Conservation (phyloP, 2,113 vertebrate species). For the Lates calcarifer region DNA sequence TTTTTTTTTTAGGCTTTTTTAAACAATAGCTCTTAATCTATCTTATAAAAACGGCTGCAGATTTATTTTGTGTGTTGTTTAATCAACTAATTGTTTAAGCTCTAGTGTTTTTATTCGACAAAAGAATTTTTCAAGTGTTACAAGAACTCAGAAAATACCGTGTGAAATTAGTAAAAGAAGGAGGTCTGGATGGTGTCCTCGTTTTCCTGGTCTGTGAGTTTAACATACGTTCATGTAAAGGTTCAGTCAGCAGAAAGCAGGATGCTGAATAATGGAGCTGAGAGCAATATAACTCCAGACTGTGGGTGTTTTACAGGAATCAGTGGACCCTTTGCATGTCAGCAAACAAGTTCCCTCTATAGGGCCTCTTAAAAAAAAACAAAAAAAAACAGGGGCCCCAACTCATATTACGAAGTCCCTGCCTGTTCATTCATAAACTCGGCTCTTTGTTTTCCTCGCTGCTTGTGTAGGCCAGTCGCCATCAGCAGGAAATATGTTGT, state of each 20-base stretch:
- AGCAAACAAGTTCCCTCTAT: conserved; percentile 35
- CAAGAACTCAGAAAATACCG: no score
- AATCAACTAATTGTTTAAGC: no score
- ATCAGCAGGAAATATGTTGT: conserved; percentile 41
- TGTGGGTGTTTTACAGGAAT: conserved; percentile 54
- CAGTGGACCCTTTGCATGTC: conserved; percentile 24
- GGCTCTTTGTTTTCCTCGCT: conserved; percentile 46
- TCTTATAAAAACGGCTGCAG: no score
- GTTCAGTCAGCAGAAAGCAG: conserved; percentile 48
- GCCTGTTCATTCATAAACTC: conserved; percentile 65
- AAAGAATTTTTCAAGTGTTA: no score
- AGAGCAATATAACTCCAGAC: conserved; percentile 16
- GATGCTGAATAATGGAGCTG: conserved; percentile 60
- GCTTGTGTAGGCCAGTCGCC: conserved; percentile 32
- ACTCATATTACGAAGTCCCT: neutral
- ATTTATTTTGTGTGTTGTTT: no score
- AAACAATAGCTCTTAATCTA: no score
- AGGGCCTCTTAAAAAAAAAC: conserved; percentile 23
- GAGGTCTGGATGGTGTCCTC: no score
- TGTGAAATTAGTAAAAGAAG: no score
- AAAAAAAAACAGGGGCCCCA: neutral
- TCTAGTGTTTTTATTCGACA: no score
- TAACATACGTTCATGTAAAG: neutral
- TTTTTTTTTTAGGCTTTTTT: no score
- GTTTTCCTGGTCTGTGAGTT: neutral